A percentile compares a stretch with the other conserved stretches of the same genome.
Evolutionary conservation across 2,888 invertebrate species (phyloP).

Genomic region (Ecliptopera silaceata): DNA sequence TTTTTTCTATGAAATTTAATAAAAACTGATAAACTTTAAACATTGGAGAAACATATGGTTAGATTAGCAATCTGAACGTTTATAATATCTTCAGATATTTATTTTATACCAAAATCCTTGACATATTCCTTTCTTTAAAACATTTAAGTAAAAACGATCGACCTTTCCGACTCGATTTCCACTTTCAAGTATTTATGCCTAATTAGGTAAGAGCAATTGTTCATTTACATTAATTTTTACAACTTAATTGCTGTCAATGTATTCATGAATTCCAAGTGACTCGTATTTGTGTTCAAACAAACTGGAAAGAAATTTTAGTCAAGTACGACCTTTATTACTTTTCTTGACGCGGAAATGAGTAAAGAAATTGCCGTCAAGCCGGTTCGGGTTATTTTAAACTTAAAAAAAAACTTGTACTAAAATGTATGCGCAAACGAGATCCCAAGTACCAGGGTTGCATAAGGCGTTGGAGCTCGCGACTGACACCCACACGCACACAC

Average conservation of each 20-base stretch:
- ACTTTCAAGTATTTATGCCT: slow-evolving; percentile 26
- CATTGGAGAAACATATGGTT: slow-evolving; percentile 4
- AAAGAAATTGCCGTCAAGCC: slow-evolving; percentile 71
- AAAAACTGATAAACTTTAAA: slow-evolving; percentile 6
- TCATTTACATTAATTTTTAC: slow-evolving; percentile 41
- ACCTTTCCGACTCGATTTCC: slow-evolving; percentile 9
- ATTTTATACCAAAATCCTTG: slow-evolving; percentile 24
- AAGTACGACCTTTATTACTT: slow-evolving; percentile 73
- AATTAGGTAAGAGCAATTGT: slow-evolving; percentile 32
- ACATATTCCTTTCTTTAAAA: slow-evolving; percentile 24
- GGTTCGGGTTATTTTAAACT: slow-evolving; percentile 72
- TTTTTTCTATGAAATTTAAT: too few species aligned
- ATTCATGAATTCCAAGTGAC: slow-evolving; percentile 43
- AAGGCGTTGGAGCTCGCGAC: slow-evolving; percentile 54
- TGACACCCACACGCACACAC: slow-evolving; percentile 63
- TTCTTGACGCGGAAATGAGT: slow-evolving; percentile 78
- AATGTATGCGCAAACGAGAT: slow-evolving; percentile 79
- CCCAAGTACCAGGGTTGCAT: slow-evolving; percentile 73
- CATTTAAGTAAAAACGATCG: slow-evolving; percentile 3
- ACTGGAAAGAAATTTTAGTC: slow-evolving; percentile 58
- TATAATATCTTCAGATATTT: slow-evolving; percentile 7
- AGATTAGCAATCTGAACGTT: not conserved
- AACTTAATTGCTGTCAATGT: slow-evolving; percentile 50
- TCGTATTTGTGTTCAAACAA: slow-evolving; percentile 42
- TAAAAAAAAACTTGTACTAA: slow-evolving; percentile 72